A percentile compares a stretch with the other conserved stretches of the same genome.
Evolutionary conservation across 2,888 invertebrate species (phyloP).

Genomic region (Masnerella sp.): DNA sequence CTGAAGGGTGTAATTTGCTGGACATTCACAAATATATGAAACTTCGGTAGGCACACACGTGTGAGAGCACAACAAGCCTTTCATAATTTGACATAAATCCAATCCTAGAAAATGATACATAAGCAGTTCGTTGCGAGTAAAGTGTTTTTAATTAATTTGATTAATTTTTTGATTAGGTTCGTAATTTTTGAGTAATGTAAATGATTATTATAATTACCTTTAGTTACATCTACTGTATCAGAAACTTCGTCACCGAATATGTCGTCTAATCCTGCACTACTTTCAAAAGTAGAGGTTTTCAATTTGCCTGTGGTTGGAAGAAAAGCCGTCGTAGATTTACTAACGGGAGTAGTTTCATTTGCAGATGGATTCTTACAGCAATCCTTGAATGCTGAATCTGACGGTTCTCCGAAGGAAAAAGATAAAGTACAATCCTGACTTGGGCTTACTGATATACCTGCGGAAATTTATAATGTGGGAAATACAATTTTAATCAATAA

Average conservation of each 20-base stretch:
- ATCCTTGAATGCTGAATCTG: constrained; percentile 81
- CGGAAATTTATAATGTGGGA: constrained; percentile 6
- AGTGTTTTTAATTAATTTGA: not conserved
- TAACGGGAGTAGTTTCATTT: constrained; percentile 59
- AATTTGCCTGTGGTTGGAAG: constrained; percentile 29
- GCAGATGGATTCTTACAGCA: constrained; percentile 80
- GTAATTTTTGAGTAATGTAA: not conserved
- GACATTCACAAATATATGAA: constrained; percentile 85
- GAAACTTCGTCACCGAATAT: constrained; percentile 45
- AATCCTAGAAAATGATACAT: constrained; percentile 20
- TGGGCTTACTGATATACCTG: constrained; percentile 81
- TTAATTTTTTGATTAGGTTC: not conserved
- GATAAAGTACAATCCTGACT: constrained; percentile 80
- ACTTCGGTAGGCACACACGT: constrained; percentile 86
- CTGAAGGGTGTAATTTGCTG: constrained; percentile 83
- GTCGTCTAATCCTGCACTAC: constrained; percentile 52
- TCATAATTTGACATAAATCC: constrained; percentile 78
- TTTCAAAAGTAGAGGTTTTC: constrained; percentile 35
- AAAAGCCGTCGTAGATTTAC: constrained; percentile 26
- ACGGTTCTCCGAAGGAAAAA: constrained; percentile 80
- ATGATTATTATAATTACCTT: not conserved
- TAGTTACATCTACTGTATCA: constrained; percentile 41
- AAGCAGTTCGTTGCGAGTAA: not conserved
- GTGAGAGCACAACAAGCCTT: constrained; percentile 85
- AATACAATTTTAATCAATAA: too few species aligned